Evolutionary conservation across 2,888 invertebrate genomes (phyloP).

Genomic region (Tolmerus cingulatus): DNA sequence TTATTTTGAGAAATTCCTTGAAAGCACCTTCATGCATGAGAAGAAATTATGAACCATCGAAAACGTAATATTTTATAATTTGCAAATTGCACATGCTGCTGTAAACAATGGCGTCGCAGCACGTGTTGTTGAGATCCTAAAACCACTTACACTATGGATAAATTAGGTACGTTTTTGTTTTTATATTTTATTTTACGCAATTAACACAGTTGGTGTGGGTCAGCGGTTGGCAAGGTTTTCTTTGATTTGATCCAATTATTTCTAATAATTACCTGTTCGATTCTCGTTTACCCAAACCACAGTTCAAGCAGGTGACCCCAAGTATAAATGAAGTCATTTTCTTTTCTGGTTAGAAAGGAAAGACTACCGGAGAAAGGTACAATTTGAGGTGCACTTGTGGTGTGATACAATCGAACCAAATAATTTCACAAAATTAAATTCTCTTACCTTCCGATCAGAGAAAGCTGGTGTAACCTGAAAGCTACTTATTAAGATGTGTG

Average conservation of each 20-base stretch:
- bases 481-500: neutral
- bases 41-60: neutral
- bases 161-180: neutral
- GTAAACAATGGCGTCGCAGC: neutral
- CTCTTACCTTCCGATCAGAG: neutral
- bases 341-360: neutral
- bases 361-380: neutral
- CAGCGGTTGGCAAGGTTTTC: neutral
- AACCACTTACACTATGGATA: neutral
- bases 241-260: neutral
- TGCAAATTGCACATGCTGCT: neutral
- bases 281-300: neutral
- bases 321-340: neutral
- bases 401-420: neutral
- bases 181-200: neutral
- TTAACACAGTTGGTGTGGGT: neutral
- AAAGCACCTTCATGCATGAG: neutral
- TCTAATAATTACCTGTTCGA: neutral
- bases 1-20: neutral
- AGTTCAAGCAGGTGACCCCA: neutral
- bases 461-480: neutral
- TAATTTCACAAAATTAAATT: neutral
- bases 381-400: neutral
- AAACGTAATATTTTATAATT: neutral
- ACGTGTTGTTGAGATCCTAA: neutral